A percentile compares a stretch with the other conserved stretches of the same genome.
Conservation (phyloP, 2,113 vertebrate species). For the Chrysemys picta region DNA sequence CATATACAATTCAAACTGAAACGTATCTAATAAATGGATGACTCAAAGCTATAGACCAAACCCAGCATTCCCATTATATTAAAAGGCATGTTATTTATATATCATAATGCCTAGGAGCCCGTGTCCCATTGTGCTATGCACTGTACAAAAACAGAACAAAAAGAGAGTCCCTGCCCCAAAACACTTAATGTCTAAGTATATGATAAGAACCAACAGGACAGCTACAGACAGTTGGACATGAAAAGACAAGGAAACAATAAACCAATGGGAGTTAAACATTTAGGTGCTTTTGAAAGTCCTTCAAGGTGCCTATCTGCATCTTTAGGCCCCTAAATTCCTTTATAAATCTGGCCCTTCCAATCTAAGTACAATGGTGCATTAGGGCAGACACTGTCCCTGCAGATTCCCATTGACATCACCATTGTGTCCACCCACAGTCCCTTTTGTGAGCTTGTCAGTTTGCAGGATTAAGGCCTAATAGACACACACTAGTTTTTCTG, state of each 20-base stretch:
- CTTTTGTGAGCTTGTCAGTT: not conserved
- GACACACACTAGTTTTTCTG: not conserved
- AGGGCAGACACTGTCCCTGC: not conserved
- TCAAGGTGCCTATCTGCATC: not conserved
- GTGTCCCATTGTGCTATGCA: too few relatives aligned
- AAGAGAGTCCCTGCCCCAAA: not conserved
- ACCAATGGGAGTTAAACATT: not conserved
- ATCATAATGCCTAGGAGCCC: not conserved
- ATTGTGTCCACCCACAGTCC: not conserved
- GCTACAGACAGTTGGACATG: not conserved
- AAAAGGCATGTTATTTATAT: not conserved
- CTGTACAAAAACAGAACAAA: not conserved
- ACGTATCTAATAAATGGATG: not conserved
- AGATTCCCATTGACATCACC: not conserved
- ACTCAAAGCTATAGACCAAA: not conserved
- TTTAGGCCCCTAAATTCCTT: not conserved
- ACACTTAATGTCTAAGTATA: not conserved
- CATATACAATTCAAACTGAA: not conserved
- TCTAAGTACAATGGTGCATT: too few relatives aligned
- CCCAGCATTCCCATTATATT: not conserved
- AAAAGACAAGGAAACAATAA: not conserved
- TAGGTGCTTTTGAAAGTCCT: not conserved
- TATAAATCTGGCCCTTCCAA: too few relatives aligned
- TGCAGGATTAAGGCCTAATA: not conserved
- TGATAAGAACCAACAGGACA: not conserved